Evolutionary conservation across 2,113 vertebrate genomes (phyloP).

Genomic region (Engraulis encrasicolus): DNA sequence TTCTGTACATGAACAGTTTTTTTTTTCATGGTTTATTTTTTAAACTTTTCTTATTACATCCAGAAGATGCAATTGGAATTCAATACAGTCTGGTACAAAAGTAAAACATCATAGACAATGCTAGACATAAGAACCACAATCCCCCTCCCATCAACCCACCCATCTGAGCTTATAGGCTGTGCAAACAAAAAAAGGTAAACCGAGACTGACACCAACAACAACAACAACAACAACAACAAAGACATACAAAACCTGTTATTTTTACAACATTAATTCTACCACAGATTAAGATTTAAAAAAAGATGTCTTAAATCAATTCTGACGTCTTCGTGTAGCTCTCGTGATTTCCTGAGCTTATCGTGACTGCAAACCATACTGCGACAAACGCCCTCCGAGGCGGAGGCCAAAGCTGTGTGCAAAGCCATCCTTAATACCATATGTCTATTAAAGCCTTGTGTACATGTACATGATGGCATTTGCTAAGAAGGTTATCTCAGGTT

Average conservation of each 20-base stretch:
- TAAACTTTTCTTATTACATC: too few relatives aligned
- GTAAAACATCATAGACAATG: too few relatives aligned
- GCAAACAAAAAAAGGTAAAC: too few relatives aligned
- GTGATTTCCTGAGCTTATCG: background rate
- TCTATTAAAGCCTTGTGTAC: slow-evolving; percentile 13
- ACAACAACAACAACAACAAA: too few relatives aligned
- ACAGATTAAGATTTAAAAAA: background rate
- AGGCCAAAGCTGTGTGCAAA: background rate
- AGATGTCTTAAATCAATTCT: background rate
- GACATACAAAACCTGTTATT: too few relatives aligned
- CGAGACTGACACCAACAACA: too few relatives aligned
- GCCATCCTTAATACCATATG: slow-evolving; percentile 11
- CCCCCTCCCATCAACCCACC: too few relatives aligned
- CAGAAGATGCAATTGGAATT: too few relatives aligned
- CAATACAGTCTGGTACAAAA: too few relatives aligned
- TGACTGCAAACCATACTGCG: slow-evolving; percentile 8
- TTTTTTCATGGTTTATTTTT: too few relatives aligned
- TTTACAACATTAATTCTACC: background rate
- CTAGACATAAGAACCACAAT: too few relatives aligned
- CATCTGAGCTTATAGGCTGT: too few relatives aligned
- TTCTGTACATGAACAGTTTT: background rate
- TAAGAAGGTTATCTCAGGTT: slow-evolving; percentile 21
- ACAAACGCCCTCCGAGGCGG: background rate
- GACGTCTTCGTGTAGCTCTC: background rate
- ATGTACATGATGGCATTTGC: slow-evolving; percentile 12